Evolutionary conservation across 2,888 invertebrate genomes (phyloP).

Genomic region (Sphaerophoria taeniata): DNA sequence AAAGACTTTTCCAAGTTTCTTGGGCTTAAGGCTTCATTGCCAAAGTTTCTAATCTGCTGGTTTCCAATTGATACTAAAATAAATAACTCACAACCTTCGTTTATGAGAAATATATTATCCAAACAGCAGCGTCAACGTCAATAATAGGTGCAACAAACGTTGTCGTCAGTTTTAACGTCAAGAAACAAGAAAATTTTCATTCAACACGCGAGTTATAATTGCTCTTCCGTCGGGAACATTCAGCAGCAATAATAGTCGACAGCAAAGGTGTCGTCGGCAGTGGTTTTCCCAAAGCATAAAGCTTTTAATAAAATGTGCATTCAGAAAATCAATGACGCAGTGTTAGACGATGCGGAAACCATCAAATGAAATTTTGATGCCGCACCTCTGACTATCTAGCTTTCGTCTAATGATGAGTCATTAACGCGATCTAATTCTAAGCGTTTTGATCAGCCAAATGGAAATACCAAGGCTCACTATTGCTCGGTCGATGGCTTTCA

Average conservation of each 20-base stretch:
- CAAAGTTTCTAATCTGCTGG: no score
- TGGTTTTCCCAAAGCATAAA: background rate
- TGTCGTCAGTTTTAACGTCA: conserved; percentile 27
- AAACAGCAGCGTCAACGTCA: background rate
- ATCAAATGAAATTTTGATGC: conserved; percentile 6
- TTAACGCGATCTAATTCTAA: conserved; percentile 47
- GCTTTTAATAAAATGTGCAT: conserved; percentile 18
- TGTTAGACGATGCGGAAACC: conserved; percentile 53
- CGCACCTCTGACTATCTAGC: background rate
- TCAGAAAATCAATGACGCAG: conserved; percentile 59
- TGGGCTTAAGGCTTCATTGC: no score
- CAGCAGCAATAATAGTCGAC: conserved; percentile 1
- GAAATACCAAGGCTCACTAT: conserved; percentile 57
- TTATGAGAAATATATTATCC: no score
- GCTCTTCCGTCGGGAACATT: conserved; percentile 47
- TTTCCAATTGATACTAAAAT: no score
- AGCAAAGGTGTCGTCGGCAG: background rate
- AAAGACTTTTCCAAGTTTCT: no score
- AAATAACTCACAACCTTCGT: no score
- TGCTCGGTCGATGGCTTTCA: conserved; percentile 10
- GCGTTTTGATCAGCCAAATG: conserved; percentile 54
- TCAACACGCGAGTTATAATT: conserved; percentile 16
- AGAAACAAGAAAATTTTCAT: conserved; percentile 32
- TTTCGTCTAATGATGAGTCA: conserved; percentile 44
- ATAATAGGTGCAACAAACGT: no score